Base-by-base conservation (phyloP, 2,113 vertebrate genomes). In the Melanostigma gelatinosum region DNA sequence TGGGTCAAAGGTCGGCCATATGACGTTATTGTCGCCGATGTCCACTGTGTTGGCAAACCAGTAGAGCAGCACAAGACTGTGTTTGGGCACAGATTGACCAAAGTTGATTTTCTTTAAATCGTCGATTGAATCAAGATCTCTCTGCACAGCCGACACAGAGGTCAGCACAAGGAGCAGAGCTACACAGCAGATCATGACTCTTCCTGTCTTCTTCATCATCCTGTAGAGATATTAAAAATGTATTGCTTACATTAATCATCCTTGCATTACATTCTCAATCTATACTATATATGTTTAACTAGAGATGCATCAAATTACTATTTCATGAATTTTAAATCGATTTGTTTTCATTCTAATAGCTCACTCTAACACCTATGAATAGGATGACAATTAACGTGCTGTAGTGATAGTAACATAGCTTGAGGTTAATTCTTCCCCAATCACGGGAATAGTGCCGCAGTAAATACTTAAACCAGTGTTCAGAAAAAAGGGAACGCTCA, bases 41-140 rank as follows among this genome's bases (percentile, higher is more conserved):
- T 85, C 1, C 32, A 93, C 34, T 6, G 0, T 34, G 63, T 89
- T 86, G 9, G 92, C 88, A 73, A 94, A 94, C 93, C 91, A 93
- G 80, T 93, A 40, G 34, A 93, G 90, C 63, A 93, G 77, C 36
- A 89, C 1, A 1, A 93, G 88, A 61, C 80, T 89, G 86, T 91
- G 89, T 4, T 48, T 77, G 32, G 89, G 89, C 20, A 93, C 86
- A 4, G 80, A 68, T 2, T 32, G 15, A 1, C 70, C 89, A 24
- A 83, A 90, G 66, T 81, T n/a, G 46, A 93, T 67, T n/a, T 52
- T 74, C 67, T 91, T 93, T 20, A 93, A 73, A 60, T 77, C 85
- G 0, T 34, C 62, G 38, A 93, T 88, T 18, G 83, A 78, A 0
- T 82, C 2, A 0, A 93, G 78, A 20, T 1, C 29, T 29, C 29